phyloP scores from a whole-genome alignment of 2,113 vertebrate genomes.

The Cyprinodon variegatus region DNA sequence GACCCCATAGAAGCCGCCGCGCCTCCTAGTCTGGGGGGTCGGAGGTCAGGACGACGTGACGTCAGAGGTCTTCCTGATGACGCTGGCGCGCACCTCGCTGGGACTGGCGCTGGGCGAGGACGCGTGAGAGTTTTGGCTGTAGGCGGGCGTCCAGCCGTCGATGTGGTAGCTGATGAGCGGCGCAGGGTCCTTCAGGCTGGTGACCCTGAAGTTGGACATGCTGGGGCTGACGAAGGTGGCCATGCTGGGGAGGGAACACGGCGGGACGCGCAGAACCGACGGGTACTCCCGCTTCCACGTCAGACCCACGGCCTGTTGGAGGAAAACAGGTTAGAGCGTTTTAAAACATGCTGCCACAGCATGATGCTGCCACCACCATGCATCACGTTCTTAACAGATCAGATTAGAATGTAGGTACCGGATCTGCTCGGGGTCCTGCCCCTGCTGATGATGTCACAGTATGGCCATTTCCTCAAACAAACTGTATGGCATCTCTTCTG shows the following conservation, averaged over 20 bases:
- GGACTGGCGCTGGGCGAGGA: conserved; percentile 59
- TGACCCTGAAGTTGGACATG: conserved; percentile 90
- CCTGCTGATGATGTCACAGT: no score
- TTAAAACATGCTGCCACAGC: no score
- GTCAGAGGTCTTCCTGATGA: conserved; percentile 98
- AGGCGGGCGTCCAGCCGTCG: conserved; percentile 76
- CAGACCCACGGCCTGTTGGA: conserved; percentile 75
- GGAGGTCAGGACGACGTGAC: conserved; percentile 78
- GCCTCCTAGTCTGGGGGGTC: conserved; percentile 9
- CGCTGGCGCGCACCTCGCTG: conserved; percentile 90
- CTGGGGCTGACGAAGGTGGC: conserved; percentile 87
- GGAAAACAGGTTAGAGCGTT: neutral
- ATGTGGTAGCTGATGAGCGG: conserved; percentile 84
- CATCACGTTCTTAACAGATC: no score
- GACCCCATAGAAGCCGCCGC: conserved; percentile 16
- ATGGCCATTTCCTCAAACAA: no score
- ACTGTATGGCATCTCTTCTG: no score
- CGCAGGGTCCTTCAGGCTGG: conserved; percentile 85
- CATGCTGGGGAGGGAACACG: conserved; percentile 89
- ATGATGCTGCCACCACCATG: no score
- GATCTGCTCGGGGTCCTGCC: no score
- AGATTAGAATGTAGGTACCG: no score
- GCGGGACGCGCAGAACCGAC: conserved; percentile 79
- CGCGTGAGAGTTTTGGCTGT: conserved; percentile 74
- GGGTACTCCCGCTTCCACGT: conserved; percentile 82